phyloP scores from a whole-genome alignment of 2,113 vertebrate genomes.

The Trogon melanurus region DNA sequence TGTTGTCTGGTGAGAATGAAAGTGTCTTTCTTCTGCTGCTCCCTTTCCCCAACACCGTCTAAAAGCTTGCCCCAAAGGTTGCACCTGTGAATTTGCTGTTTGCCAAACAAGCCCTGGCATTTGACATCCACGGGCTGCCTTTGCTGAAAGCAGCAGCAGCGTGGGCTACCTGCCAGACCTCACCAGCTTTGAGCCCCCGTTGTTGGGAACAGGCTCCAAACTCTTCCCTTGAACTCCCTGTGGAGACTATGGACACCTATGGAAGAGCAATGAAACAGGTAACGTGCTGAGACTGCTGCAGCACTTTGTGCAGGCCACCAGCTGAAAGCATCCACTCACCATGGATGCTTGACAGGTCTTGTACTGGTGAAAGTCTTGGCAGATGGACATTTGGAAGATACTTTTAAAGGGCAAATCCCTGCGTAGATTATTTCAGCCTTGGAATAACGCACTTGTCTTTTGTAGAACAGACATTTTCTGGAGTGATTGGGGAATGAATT shows the following conservation, averaged over 20 bases:
- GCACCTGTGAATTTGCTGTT: background rate
- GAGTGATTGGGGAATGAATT: background rate
- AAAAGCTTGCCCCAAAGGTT: background rate
- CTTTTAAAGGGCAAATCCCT: background rate
- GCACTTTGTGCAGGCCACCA: rapidly evolving
- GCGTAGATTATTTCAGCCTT: background rate
- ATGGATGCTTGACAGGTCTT: background rate
- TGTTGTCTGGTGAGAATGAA: background rate
- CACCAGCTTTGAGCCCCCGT: background rate
- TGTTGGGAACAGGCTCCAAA: background rate
- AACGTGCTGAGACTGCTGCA: background rate
- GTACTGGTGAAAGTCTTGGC: background rate
- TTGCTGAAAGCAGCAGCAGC: background rate
- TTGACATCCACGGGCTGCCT: background rate
- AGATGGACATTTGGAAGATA: background rate
- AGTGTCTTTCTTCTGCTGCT: background rate
- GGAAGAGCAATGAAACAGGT: background rate
- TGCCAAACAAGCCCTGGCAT: background rate
- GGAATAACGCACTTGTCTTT: background rate
- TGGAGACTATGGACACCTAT: rapidly evolving
- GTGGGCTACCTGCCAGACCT: background rate
- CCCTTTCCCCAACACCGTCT: background rate
- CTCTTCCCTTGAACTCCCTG: background rate
- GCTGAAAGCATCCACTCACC: rapidly evolving
- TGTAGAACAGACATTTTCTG: background rate